Evolutionary conservation across 2,888 invertebrate genomes (phyloP).

Genomic region (Periphyllus acericola): DNA sequence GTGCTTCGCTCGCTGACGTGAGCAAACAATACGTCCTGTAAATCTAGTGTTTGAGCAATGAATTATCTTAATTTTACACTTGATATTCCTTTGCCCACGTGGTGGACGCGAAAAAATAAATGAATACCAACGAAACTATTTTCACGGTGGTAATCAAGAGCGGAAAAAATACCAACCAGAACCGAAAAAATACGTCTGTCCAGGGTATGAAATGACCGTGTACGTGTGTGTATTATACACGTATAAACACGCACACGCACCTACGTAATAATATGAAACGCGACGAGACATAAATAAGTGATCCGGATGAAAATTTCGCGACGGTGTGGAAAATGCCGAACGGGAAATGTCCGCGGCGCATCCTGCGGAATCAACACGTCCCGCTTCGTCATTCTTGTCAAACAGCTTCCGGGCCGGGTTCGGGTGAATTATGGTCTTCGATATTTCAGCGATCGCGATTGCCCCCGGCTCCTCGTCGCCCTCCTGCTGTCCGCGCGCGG

Average conservation of each 20-base stretch:
- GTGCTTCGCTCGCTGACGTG: neutral
- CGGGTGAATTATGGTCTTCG: conserved; percentile 22
- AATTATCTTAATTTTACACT: neutral
- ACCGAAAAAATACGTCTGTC: too few species aligned
- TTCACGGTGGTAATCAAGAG: too few species aligned
- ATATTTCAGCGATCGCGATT: neutral
- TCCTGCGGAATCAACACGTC: conserved; percentile 50
- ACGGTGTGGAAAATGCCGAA: neutral
- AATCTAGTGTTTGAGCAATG: neutral
- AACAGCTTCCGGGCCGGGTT: conserved; percentile 36
- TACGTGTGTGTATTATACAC: neutral
- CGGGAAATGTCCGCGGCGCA: conserved; percentile 38
- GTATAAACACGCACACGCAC: neutral
- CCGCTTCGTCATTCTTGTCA: conserved; percentile 39
- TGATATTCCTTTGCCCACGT: neutral
- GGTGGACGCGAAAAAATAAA: too few species aligned
- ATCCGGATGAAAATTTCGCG: conserved; percentile 25
- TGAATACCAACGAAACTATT: too few species aligned
- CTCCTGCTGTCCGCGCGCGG: neutral
- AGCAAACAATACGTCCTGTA: neutral
- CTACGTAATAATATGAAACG: neutral
- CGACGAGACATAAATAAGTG: conserved; percentile 25
- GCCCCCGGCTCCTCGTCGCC: too few species aligned
- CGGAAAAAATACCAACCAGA: too few species aligned
- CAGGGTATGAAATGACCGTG: too few species aligned